Evolutionary conservation across 2,797 vertebrate species (phyloP), one percentile per base, ranked within the genome.

Genomic region (Discoglossus pictus): DNA sequence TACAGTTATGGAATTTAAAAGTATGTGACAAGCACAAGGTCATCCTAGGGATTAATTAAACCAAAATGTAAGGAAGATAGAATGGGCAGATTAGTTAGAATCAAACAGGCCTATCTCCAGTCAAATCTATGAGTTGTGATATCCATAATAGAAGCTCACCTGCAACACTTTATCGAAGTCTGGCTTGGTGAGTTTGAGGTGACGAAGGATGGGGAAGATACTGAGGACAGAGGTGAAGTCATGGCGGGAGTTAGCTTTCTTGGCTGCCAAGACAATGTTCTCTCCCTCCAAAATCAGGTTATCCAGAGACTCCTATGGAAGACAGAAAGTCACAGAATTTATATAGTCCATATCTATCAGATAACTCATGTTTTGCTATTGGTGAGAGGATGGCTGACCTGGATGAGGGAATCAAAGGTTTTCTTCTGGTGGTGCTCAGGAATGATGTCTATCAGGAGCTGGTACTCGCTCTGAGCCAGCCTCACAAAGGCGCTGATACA

Each of bases 371-470:
- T n/a, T n/a, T n/a, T n/a, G n/a, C n/a, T n/a, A n/a, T n/a, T n/a
- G 18, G 13, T 13, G 4, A 11, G 18, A 3, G 1, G 18, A 17
- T 11, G 12, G 5, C 60, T 7, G 54, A 99, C 97, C 96, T 99
- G 97, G 44, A 98, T 98, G 74, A 99, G 89, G 1, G 96, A 98
- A 87, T 98, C 96, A 8, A 99, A 99, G 54, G 97, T 98, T 82
- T 95, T 98, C 81, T 99, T 99, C 89, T 98, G 97, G 78, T 99
- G 96, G 72, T 98, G 96, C 77, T 99, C 97, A 0, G 97, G 96
- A 76, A 98, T 97, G 67, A 98, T 90, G 31, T 93, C 91, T 0
- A 79, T 88, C 76, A 98, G 92, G 18, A 98, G 88, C 67, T 87
- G 80, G 76, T 98, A 98, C 78, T 99, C 96, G 6, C 96, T 96